Conservation (phyloP, 2,797 vertebrate species). For the Falco naumanni region DNA sequence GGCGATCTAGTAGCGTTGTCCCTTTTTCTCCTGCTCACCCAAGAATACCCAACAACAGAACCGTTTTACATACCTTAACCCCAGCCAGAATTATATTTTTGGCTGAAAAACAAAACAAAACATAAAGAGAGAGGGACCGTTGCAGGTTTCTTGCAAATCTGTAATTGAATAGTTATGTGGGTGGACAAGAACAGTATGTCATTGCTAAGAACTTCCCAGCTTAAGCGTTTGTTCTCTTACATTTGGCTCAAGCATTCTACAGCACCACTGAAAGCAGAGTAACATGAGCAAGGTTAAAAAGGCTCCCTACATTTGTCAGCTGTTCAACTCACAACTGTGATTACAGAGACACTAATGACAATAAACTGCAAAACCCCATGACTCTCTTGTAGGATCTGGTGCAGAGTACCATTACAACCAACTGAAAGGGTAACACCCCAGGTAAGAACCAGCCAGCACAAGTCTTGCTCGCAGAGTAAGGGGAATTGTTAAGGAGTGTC, state of each 20-base stretch:
- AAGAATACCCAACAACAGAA: background rate
- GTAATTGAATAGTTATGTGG: background rate
- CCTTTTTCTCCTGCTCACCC: background rate
- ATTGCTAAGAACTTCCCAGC: background rate
- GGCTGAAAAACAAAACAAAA: slow-evolving; percentile 78
- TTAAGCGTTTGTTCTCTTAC: background rate
- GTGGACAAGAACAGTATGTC: background rate
- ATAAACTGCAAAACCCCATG: background rate
- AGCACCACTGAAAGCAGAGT: background rate
- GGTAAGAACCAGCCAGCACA: background rate
- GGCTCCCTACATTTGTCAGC: background rate
- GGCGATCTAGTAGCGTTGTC: background rate
- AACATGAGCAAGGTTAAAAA: background rate
- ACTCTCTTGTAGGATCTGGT: background rate
- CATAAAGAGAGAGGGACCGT: slow-evolving; percentile 15
- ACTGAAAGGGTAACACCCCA: background rate
- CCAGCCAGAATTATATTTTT: slow-evolving; percentile 98
- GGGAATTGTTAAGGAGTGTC: background rate
- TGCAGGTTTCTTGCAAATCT: background rate
- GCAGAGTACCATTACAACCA: background rate
- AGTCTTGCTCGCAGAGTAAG: background rate
- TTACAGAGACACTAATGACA: background rate
- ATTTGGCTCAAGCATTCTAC: background rate
- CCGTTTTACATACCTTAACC: slow-evolving; percentile 86
- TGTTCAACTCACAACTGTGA: background rate